A percentile compares a stretch with the other conserved stretches of the same genome.
These are phyloP conservation scores for Ctenomys sociabilis DNA, from an alignment of 2,113 vertebrate genomes.

Conservation along the genomic window DNA sequence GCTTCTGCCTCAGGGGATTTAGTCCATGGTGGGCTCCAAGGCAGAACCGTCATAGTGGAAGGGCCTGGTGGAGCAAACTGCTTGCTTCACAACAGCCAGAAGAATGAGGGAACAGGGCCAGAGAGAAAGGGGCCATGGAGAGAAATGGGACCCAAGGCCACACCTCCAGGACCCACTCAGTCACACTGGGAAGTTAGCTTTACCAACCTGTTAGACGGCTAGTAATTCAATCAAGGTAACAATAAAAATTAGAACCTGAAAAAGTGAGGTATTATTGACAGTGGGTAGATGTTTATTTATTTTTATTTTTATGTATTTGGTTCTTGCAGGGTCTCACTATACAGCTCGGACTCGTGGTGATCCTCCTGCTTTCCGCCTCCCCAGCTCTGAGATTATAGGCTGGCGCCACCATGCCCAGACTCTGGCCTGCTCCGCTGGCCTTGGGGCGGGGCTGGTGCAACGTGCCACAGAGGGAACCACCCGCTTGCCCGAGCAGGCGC, in stretches of 20 bases:
- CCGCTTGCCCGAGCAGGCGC: too few species aligned
- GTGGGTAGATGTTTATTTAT: not conserved
- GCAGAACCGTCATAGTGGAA: not conserved
- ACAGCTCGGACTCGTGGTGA: too few species aligned
- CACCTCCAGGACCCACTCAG: not conserved
- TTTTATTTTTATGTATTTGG: too few species aligned
- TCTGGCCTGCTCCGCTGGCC: too few species aligned
- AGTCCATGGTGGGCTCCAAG: not conserved
- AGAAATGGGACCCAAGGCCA: not conserved
- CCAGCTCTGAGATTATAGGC: too few species aligned
- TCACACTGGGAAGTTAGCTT: not conserved
- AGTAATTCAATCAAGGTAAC: not conserved
- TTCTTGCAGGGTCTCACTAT: too few species aligned
- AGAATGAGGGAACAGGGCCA: not conserved
- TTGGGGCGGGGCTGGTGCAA: too few species aligned
- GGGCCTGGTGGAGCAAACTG: not conserved
- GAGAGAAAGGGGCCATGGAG: not conserved
- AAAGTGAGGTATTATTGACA: not conserved
- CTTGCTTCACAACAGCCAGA: not conserved
- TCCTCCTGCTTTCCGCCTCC: too few species aligned
- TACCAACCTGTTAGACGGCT: not conserved
- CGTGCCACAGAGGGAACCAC: too few species aligned
- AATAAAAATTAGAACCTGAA: not conserved
- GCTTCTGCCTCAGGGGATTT: not conserved
- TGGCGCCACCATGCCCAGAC: too few species aligned